Evolutionary conservation across 2,113 vertebrate species (phyloP).

Genomic region (Carettochelys insculpta): DNA sequence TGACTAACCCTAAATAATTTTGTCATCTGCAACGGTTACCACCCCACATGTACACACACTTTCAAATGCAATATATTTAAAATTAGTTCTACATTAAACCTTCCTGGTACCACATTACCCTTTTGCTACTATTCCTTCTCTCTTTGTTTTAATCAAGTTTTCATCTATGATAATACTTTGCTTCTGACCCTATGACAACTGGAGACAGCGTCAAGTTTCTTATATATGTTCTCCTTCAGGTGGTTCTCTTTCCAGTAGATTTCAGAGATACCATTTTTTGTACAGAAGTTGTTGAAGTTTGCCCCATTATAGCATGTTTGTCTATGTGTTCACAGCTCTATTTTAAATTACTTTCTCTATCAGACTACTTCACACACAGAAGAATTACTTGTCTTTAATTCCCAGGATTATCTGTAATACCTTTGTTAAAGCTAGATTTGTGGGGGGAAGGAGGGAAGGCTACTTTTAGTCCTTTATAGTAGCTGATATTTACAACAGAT

Average conservation of each 20-base stretch:
- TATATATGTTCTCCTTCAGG: slow-evolving; percentile 17
- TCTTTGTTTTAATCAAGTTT: not conserved
- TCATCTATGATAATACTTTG: slow-evolving; percentile 33
- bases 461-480: not conserved
- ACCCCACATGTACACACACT: not conserved
- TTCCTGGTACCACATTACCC: not conserved
- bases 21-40: slow-evolving; percentile 33
- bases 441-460: too few species aligned
- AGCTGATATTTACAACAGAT: not conserved
- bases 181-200: slow-evolving; percentile 47
- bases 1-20: slow-evolving; percentile 32
- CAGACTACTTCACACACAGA: not conserved
- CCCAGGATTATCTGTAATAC: not conserved
- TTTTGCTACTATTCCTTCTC: slow-evolving; percentile 33
- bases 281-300: not conserved
- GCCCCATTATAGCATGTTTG: not conserved
- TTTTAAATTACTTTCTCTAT: not conserved
- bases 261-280: not conserved
- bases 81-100: not conserved
- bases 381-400: not conserved
- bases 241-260: slow-evolving; percentile 41
- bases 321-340: not conserved
- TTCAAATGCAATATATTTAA: not conserved
- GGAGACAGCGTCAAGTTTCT: not conserved
- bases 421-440: not conserved